These are phyloP conservation scores for Scleropages formosus DNA, from an alignment of 2,797 vertebrate species.

Conservation along the genomic window DNA sequence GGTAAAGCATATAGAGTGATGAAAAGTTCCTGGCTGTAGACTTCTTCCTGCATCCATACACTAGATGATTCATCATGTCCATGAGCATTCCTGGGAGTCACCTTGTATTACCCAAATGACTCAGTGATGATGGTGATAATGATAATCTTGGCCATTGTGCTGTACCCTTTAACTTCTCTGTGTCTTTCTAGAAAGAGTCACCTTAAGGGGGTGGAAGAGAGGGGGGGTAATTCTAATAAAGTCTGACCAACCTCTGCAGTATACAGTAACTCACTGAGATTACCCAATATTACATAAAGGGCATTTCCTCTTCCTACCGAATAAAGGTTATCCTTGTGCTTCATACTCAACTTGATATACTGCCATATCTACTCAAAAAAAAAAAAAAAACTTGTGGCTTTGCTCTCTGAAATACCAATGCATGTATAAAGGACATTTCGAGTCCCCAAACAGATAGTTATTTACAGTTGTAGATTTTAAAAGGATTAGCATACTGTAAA, in stretches of 20 bases:
- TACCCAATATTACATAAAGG: neutral
- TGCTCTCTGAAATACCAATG: neutral
- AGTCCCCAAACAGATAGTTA: neutral
- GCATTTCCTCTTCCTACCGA: conserved; percentile 9
- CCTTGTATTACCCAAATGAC: neutral
- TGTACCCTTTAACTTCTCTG: neutral
- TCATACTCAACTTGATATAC: neutral
- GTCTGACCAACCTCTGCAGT: neutral
- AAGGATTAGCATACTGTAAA: conserved; percentile 23
- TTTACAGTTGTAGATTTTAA: neutral
- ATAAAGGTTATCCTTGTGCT: neutral
- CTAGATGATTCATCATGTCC: neutral
- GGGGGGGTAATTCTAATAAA: neutral
- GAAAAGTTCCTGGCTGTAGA: neutral
- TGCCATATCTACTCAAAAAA: neutral
- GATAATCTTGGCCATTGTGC: neutral
- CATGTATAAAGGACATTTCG: neutral
- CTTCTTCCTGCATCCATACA: neutral
- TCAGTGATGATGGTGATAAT: neutral
- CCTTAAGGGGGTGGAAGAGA: neutral
- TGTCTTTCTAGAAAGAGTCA: neutral
- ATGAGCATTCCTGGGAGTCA: neutral
- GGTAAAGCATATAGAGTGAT: neutral
- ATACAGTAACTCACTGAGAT: conserved; percentile 2
- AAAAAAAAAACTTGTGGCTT: neutral